Base-by-base conservation (phyloP, 2,113 vertebrate genomes). In the Merops nubicus region DNA sequence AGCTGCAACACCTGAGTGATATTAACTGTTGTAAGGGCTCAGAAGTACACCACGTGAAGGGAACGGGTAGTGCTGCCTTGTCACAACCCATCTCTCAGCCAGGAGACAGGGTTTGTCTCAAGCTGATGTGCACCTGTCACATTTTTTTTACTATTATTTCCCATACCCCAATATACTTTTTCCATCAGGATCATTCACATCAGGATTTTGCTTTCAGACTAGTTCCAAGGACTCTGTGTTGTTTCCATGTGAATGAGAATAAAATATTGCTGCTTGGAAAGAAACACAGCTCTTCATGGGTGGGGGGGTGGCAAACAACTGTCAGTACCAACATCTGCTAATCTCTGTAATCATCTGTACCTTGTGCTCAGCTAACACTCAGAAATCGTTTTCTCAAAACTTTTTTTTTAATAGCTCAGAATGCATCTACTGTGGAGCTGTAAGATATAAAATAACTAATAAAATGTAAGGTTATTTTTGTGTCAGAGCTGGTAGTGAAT, bases 381-480 rank as follows among this genome's bases (percentile, higher is more conserved):
- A 56, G 78, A 94, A 96, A 96, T 96, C 3, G 95, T 97, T 97
- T 96, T 89, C 56, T 68, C 9, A 17, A 88, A 97, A 97, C 91
- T 95, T 92, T 94, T 95, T 94, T 93, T 88, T 91, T 77, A 89
- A 83, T 96, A 82, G 73, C 91, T 67, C 65, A 59, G 73, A 94
- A 38, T 68, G 74, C 40, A 56, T 81, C 88, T 69, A 85, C 31
- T 1, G 1, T 72, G 75, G 36, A 67, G 38, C 36, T 94, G 31
- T 63, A 65, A 77, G 69, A 79, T 88, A 94, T 48, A 82, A 97
- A 97, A 94, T 73, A 65, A 51, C 77, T 97, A 96, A 79, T 84
- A 89, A 97, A 97, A 96, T 91, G 59, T 95, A 89, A 93, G 89
- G 83, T 93, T 97, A 93, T 97, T 96, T 95, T 76, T 85, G 82